These are phyloP conservation scores for Loris lydekkerianus DNA, from an alignment of 2,797 vertebrate species.

Conservation along the genomic window DNA sequence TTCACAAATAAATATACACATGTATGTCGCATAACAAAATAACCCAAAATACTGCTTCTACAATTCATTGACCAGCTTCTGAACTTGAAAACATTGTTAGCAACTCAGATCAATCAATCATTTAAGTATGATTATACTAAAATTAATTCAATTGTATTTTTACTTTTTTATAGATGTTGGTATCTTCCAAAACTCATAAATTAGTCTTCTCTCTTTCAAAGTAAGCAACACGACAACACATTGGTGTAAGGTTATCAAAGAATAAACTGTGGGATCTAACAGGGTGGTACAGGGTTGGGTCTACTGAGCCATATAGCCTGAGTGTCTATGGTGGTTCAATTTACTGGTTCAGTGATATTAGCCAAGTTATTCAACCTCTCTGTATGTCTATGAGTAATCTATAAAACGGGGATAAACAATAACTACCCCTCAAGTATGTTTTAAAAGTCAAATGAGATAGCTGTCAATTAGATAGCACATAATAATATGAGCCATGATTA, in stretches of 20 bases:
- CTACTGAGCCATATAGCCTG: background rate
- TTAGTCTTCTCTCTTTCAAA: conserved; percentile 11
- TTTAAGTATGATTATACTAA: background rate
- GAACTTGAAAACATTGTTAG: background rate
- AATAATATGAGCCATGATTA: background rate
- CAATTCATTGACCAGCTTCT: background rate
- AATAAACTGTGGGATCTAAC: background rate
- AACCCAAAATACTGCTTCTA: conserved; percentile 37
- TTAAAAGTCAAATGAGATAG: background rate
- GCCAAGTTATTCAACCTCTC: background rate
- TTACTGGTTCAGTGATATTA: background rate
- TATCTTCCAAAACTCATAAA: conserved; percentile 23
- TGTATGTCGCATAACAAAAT: background rate
- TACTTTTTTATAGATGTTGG: background rate
- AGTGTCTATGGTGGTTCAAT: background rate
- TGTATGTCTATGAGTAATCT: background rate
- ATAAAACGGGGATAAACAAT: conserved; percentile 13
- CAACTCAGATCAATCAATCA: background rate
- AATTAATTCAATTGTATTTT: conserved; percentile 37
- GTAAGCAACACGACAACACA: background rate
- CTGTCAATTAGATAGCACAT: background rate
- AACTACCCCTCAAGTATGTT: background rate
- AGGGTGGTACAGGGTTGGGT: no score
- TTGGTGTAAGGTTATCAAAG: background rate
- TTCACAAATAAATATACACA: conserved; percentile 4